Evolutionary conservation across 2,888 invertebrate genomes (phyloP), one percentile per base, ranked within the genome.

Genomic region (Tinea pellionella): DNA sequence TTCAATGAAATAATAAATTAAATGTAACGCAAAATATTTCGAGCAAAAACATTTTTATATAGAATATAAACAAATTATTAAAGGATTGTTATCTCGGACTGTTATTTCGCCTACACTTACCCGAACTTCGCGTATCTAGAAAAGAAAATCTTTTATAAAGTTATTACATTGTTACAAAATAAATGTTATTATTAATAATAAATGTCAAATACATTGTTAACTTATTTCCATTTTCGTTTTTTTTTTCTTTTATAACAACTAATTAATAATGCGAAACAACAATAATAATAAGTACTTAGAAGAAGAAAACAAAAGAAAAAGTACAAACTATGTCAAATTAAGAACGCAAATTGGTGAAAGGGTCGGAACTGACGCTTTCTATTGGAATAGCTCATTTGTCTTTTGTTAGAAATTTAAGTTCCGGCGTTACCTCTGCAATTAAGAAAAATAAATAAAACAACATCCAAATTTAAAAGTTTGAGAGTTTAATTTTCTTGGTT

Each of bases 291-390:
- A 47, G 15, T 16, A 15, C 6, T 15, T 2, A 9, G 47, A 47
- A 47, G 13, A 13, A 9, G 47, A 47, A 47, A 47, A 47, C 4
- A 13, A 41, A 41, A 2, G 41, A 13, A 41, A 41, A 41, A 6
- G 4, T 16, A 47, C 47, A 47, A 47, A 47, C 13, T 47, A 9
- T 47, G 47, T 47, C 47, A 47, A 47, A n/a, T 47, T 47, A 47
- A 15, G 15, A 47, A 47, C 47, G 13, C 47, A 47, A 47, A 16
- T 47, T n/a, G 16, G n/a, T 16, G n/a, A 47, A 47, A 47, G 47
- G 47, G 47, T 47, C 47, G 47, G 47, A 47, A 47, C 47, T 16
- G 47, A 47, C 47, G 47, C 47, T 47, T 47, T 16, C 47, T 37
- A 37, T 37, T 9, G n/a, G 6, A 16, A 15, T 47, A 9, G 13